These are phyloP conservation scores for Alfaro cultratus DNA, from an alignment of 2,797 vertebrate species.

Conservation along the genomic window DNA sequence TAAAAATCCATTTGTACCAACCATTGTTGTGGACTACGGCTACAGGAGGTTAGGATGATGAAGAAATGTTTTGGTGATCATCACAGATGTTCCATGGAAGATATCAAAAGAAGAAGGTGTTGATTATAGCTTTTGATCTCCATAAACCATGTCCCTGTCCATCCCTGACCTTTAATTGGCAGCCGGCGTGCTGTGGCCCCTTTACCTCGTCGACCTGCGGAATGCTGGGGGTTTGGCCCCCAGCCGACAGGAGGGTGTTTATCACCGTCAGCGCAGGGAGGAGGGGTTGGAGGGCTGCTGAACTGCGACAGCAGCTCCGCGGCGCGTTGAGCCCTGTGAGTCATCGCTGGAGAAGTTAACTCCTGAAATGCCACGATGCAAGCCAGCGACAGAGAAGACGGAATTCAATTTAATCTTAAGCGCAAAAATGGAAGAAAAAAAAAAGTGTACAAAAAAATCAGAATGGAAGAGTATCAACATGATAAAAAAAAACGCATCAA, in stretches of 20 bases:
- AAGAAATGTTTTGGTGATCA: not conserved
- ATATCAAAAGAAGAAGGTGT: not conserved
- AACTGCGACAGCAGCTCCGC: conserved; percentile 76
- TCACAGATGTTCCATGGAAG: not conserved
- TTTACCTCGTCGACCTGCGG: conserved; percentile 49
- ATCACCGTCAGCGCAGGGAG: conserved; percentile 55
- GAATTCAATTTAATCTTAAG: not conserved
- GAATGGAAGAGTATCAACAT: not conserved
- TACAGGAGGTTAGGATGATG: not conserved
- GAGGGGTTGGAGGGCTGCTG: conserved; percentile 29
- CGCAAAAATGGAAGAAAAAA: not conserved
- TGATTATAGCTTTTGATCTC: conserved; percentile 24
- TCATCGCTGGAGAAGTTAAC: conserved; percentile 82
- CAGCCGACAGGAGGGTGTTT: conserved; percentile 56
- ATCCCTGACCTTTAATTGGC: conserved; percentile 30
- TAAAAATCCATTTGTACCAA: not conserved
- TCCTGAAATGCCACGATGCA: conserved; percentile 46
- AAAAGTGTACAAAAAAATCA: not conserved
- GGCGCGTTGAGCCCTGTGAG: conserved; percentile 76
- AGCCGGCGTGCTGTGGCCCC: conserved; percentile 32
- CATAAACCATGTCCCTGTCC: conserved; percentile 27
- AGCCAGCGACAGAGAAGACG: not conserved
- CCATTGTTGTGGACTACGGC: not conserved
- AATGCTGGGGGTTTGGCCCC: conserved; percentile 45
- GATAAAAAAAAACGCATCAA: not conserved